Conservation (phyloP, 2,888 invertebrate species). For the Lasioglossum leucozonium region DNA sequence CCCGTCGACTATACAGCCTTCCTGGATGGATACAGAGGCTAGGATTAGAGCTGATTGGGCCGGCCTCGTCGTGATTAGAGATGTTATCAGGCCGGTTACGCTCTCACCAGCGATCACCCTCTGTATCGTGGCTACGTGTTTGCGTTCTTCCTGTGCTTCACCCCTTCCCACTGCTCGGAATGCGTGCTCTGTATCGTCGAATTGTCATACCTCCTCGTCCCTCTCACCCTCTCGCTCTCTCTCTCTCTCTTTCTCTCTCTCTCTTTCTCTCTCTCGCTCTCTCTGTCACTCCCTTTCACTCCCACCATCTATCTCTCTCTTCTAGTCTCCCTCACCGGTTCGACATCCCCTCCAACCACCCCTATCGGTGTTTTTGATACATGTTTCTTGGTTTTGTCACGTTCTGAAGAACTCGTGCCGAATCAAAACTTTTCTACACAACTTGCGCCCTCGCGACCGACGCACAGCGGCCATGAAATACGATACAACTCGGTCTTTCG, state of each 20-base stretch:
- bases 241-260: not conserved
- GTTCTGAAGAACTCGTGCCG: not conserved
- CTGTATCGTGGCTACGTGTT: slow-evolving; percentile 72
- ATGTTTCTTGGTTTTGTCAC: slow-evolving; percentile 8
- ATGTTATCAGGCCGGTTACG: slow-evolving; percentile 82
- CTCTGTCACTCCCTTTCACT: too few species aligned
- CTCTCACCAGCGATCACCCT: slow-evolving; percentile 68
- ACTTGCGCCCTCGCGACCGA: not conserved
- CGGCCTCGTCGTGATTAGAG: slow-evolving; percentile 84
- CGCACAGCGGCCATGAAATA: too few species aligned
- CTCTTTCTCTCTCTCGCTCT: too few species aligned
- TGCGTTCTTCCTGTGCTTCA: slow-evolving; percentile 69
- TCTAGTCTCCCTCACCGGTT: not conserved
- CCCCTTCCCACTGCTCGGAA: slow-evolving; percentile 33
- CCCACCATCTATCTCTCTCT: not conserved
- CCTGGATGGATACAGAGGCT: slow-evolving; percentile 77
- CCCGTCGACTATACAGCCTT: slow-evolving; percentile 73
- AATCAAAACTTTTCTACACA: not conserved
- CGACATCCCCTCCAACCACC: not conserved
- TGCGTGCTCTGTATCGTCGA: slow-evolving; percentile 47
- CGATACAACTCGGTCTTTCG: too few species aligned
- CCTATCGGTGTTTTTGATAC: not conserved
- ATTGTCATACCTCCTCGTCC: slow-evolving; percentile 39
- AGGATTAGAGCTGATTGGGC: slow-evolving; percentile 84
- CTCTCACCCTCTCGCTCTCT: not conserved